Evolutionary conservation across 2,797 vertebrate species (phyloP).

Genomic region (Anguilla megastoma): DNA sequence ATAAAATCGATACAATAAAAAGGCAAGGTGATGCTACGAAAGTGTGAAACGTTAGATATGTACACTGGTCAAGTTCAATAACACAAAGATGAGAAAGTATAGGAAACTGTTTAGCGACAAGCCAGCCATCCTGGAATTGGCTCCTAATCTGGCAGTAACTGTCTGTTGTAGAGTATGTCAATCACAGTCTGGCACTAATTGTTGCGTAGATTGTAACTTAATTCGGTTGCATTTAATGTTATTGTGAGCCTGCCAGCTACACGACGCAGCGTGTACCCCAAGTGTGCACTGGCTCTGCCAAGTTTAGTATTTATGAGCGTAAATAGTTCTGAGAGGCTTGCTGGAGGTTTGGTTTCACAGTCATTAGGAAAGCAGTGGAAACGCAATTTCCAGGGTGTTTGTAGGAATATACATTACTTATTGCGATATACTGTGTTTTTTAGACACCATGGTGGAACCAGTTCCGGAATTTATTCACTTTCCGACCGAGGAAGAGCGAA

Average conservation of each 20-base stretch:
- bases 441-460: constrained; percentile 85
- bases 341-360: background rate
- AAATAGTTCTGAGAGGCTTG: background rate
- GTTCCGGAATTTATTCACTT: constrained; percentile 90
- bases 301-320: background rate
- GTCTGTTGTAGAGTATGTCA: background rate
- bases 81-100: background rate
- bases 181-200: background rate
- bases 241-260: background rate
- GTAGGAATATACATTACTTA: background rate
- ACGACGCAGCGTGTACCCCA: background rate
- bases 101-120: background rate
- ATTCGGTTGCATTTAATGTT: background rate
- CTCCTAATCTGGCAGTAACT: background rate
- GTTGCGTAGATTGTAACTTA: background rate
- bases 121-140: background rate
- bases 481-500: constrained; percentile 88
- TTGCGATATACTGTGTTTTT: background rate
- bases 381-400: background rate
- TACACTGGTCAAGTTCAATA: background rate
- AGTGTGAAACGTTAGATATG: background rate
- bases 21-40: background rate
- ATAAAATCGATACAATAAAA: background rate
- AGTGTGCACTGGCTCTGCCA: background rate
- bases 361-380: background rate